Percentiles rank a stretch among this genome's conserved stretches.
Conservation (phyloP, 64 coral and sea anemone genomes). For the Porites australiensis region DNA sequence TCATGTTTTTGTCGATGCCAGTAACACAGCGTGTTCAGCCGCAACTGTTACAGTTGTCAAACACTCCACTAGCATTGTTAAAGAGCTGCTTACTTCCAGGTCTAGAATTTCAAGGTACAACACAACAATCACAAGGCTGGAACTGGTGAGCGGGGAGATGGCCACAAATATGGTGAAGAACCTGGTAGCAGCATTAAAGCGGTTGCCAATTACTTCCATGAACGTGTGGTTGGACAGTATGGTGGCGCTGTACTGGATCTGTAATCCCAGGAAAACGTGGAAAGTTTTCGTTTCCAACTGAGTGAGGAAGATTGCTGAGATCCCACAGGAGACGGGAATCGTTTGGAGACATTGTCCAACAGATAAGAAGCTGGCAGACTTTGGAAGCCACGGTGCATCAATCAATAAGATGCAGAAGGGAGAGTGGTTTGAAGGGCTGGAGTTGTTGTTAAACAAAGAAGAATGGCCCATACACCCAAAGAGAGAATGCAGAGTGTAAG, state of each 20-base stretch:
- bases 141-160: slow-evolving; percentile 53
- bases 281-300: slow-evolving; percentile 64
- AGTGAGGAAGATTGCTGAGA: slow-evolving; percentile 47
- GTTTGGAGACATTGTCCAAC: slow-evolving; percentile 51
- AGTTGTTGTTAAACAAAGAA: slow-evolving; percentile 15
- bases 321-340: slow-evolving; percentile 12
- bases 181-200: neutral
- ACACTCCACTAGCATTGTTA: neutral
- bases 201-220: slow-evolving; percentile 6
- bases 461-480: slow-evolving; percentile 52
- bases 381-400: slow-evolving; percentile 53
- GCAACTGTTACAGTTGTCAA: slow-evolving; percentile 1
- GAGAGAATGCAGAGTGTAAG: neutral
- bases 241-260: slow-evolving; percentile 72
- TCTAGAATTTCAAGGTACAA: slow-evolving; percentile 44
- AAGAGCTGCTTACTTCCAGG: slow-evolving; percentile 8
- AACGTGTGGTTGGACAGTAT: slow-evolving; percentile 84
- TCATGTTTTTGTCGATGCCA: slow-evolving; percentile 40
- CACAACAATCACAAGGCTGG: slow-evolving; percentile 42
- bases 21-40: slow-evolving; percentile 30
- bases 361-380: slow-evolving; percentile 66
- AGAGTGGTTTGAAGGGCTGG: slow-evolving; percentile 49
- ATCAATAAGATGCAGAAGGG: slow-evolving; percentile 40
- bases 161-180: slow-evolving; percentile 59
- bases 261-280: slow-evolving; percentile 57